phyloP scores from a whole-genome alignment of 2,888 invertebrate genomes.

The Isotomurus palustris region DNA sequence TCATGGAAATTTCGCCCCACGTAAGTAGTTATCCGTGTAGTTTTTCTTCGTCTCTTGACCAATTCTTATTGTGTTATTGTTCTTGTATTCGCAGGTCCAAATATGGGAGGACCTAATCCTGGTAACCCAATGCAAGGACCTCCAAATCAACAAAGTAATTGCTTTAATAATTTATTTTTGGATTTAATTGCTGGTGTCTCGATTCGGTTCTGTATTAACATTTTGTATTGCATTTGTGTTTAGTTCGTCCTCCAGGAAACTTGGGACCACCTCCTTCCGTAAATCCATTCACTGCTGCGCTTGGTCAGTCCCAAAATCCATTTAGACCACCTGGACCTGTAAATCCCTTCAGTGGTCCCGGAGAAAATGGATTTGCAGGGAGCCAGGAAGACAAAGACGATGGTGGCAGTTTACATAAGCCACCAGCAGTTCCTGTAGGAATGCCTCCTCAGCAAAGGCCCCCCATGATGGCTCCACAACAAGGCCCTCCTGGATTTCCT shows the following conservation, averaged over 20 bases:
- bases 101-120: too few species aligned
- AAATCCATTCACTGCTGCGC: not conserved
- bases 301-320: not conserved
- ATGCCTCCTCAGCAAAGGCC: slow-evolving; percentile 46
- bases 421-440: slow-evolving; percentile 48
- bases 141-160: slow-evolving; percentile 4
- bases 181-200: not conserved
- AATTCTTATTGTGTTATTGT: too few species aligned
- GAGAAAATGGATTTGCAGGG: slow-evolving; percentile 7
- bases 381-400: slow-evolving; percentile 3
- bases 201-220: not conserved
- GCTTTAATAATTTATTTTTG: not conserved
- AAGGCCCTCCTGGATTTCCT: slow-evolving; percentile 46
- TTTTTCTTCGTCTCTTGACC: too few species aligned
- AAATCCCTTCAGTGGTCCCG: slow-evolving; percentile 23
- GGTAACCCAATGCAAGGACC: slow-evolving; percentile 7
- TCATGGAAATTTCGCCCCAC: too few species aligned
- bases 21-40: too few species aligned
- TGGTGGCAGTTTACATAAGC: slow-evolving; percentile 22
- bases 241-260: slow-evolving; percentile 6
- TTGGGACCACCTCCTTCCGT: not conserved
- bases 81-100: too few species aligned
- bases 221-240: not conserved
- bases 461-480: slow-evolving; percentile 6
- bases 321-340: slow-evolving; percentile 11